Conservation (phyloP, 2,113 vertebrate genomes). For the Colossoma macropomum region DNA sequence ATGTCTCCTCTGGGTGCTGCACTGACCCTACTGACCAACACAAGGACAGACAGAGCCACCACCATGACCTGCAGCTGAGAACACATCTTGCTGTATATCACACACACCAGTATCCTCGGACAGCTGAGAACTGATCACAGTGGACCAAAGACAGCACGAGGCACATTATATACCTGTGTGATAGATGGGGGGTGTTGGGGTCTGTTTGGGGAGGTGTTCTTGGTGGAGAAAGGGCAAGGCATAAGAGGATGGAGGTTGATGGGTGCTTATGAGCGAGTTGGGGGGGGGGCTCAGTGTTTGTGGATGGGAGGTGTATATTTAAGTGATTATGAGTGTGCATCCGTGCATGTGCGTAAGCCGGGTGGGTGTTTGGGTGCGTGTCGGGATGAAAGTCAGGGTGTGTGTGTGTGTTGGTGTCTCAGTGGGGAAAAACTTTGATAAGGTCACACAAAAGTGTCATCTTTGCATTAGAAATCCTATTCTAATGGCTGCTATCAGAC, state of each 20-base stretch:
- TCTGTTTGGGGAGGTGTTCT: constrained; percentile 53
- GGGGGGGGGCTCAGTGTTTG: not conserved
- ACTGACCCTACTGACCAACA: constrained; percentile 61
- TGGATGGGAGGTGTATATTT: not conserved
- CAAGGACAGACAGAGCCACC: constrained; percentile 56
- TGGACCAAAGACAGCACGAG: not conserved
- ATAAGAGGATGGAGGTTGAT: constrained; percentile 4
- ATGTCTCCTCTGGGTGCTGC: constrained; percentile 56
- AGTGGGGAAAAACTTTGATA: constrained; percentile 45
- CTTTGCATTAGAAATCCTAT: not conserved
- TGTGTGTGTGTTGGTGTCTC: constrained; percentile 30
- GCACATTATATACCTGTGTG: constrained; percentile 41
- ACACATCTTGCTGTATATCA: constrained; percentile 47
- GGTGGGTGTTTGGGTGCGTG: constrained; percentile 7
- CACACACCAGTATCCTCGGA: not conserved
- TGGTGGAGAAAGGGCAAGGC: constrained; percentile 63
- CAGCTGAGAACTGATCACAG: constrained; percentile 5
- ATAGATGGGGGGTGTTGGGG: not conserved
- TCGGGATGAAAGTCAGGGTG: constrained; percentile 44
- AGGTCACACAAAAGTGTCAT: constrained; percentile 40
- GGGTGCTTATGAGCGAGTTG: not conserved
- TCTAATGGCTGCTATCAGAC: not conserved
- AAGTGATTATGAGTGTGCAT: constrained; percentile 21
- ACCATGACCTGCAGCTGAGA: constrained; percentile 66
- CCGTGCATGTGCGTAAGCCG: not conserved